Evolutionary conservation across 2,113 vertebrate genomes (phyloP), one percentile per base, ranked within the genome.

Genomic region (Pomatostomus ruficeps): DNA sequence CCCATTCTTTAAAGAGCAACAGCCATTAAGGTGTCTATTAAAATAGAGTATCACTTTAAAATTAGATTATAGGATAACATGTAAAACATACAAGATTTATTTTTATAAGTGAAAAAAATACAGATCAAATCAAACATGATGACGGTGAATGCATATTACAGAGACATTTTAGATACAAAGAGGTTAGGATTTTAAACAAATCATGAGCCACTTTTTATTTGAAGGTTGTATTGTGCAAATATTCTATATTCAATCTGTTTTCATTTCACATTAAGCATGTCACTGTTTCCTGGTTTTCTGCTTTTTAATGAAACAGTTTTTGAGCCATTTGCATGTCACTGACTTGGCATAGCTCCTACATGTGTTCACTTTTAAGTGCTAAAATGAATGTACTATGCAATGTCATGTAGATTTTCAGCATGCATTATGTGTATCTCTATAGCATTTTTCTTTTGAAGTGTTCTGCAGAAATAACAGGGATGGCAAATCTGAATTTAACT

Each of bases 281-380:
- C 70, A 85, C 21, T 68, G 19, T 95, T 95, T 79, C 55, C 70
- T 72, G 38, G 2, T 78, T 88, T 90, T 91, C 28, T 95, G 45
- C n/a, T 88, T 81, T 74, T 78, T 95, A 75, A 17, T 95, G 75
- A 92, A 95, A 95, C 49, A 80, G 38, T 96, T 77, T 94, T 68
- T 93, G 80, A 90, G 24, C n/a, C 38, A 83, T 97, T 94, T 96
- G 65, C 55, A n/a, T 71, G 77, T 87, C 43, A 94, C 38, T 85
- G 87, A 93, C 33, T 84, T 93, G 82, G 63, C 52, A 87, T 95
- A 91, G 49, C 25, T 35, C 70, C 90, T 95, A n/a, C 73, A 77
- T 59, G 45, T 81, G 66, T 65, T 95, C 22, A 18, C 70, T 84
- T 95, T 94, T 65, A 87, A 77, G 48, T 87, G 77, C 91, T 96